Evolutionary conservation across 2,797 vertebrate species (phyloP).

Genomic region (Brachyrhaphis roseni): DNA sequence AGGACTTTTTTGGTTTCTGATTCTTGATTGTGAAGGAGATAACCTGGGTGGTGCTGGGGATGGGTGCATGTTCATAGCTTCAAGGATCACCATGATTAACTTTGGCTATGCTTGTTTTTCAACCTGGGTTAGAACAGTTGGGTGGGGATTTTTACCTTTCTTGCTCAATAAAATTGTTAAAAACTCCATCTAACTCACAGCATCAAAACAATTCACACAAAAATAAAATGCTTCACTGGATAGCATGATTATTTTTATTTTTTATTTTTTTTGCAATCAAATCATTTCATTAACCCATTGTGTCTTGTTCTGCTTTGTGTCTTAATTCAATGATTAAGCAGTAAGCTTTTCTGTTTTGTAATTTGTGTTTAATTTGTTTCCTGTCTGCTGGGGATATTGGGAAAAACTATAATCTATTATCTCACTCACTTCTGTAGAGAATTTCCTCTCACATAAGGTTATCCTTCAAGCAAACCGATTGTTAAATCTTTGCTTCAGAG

Average conservation of each 20-base stretch:
- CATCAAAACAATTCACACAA: conserved; percentile 34
- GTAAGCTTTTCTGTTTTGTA: conserved; percentile 49
- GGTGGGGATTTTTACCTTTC: conserved; percentile 17
- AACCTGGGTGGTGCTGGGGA: conserved; percentile 27
- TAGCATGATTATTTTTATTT: conserved; percentile 22
- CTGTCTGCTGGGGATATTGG: conserved; percentile 26
- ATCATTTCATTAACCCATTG: neutral
- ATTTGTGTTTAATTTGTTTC: conserved; percentile 60
- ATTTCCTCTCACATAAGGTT: conserved; percentile 44
- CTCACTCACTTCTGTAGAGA: conserved; percentile 38
- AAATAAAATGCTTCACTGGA: conserved; percentile 45
- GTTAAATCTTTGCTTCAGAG: conserved; percentile 33
- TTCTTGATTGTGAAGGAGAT: conserved; percentile 33
- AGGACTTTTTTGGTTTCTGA: conserved; percentile 46
- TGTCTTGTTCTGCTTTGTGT: conserved; percentile 9
- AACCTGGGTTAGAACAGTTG: conserved; percentile 38
- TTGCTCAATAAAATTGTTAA: neutral
- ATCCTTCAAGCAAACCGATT: conserved; percentile 29
- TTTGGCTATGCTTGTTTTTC: conserved; percentile 42
- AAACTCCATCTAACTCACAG: conserved; percentile 30
- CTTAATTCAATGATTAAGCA: conserved; percentile 19
- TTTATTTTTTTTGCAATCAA: conserved; percentile 47
- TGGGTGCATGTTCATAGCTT: conserved; percentile 31
- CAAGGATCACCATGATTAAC: conserved; percentile 18
- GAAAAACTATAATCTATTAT: conserved; percentile 31